Conservation (phyloP, 37 sponge, comb jelly and placozoan species). For the Beroe ovata region DNA sequence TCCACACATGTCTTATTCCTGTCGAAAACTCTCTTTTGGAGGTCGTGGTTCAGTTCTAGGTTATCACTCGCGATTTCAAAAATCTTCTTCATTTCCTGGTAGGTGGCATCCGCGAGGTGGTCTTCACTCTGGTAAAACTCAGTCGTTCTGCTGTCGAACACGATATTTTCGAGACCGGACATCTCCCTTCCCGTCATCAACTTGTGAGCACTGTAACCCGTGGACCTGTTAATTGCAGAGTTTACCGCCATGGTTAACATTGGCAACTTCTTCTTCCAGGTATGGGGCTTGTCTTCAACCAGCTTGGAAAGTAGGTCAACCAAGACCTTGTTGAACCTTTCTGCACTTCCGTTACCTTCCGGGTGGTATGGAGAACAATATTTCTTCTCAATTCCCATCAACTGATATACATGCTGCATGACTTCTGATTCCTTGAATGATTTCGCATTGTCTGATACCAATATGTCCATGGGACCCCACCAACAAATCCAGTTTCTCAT, state of each 20-base stretch:
- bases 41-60: background rate
- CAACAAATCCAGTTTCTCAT: background rate
- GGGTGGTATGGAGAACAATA: slow-evolving; percentile 56
- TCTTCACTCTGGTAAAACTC: slow-evolving; percentile 15
- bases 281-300: slow-evolving; percentile 16
- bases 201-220: background rate
- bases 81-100: slow-evolving; percentile 6
- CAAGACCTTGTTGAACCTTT: slow-evolving; percentile 49
- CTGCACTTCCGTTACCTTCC: slow-evolving; percentile 22
- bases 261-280: slow-evolving; percentile 18
- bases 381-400: slow-evolving; percentile 40
- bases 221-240: slow-evolving; percentile 6
- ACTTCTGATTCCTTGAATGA: slow-evolving; percentile 1
- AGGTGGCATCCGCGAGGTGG: background rate
- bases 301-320: background rate
- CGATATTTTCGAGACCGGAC: background rate
- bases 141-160: slow-evolving; percentile 11
- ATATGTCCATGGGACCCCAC: background rate
- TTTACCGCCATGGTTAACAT: background rate
- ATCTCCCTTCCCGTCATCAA: slow-evolving; percentile 50
- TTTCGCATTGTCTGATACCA: slow-evolving; percentile 12
- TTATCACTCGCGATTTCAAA: slow-evolving; percentile 13
- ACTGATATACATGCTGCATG: background rate
- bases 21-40: slow-evolving; percentile 39
- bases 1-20: background rate